phyloP scores from a whole-genome alignment of 2,888 invertebrate genomes.

The Lasioglossum villosulum region DNA sequence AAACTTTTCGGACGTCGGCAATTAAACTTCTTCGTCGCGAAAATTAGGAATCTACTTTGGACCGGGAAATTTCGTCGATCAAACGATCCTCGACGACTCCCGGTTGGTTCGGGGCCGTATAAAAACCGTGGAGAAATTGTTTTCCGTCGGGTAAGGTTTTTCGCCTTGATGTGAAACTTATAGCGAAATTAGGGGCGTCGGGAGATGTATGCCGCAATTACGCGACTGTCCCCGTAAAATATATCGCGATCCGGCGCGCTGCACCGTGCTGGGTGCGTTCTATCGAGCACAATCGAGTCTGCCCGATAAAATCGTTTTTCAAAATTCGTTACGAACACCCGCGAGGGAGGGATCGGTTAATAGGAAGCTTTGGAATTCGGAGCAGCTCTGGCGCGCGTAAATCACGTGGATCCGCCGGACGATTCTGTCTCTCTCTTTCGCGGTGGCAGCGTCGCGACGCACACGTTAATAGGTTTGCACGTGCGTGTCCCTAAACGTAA shows the following conservation, averaged over 20 bases:
- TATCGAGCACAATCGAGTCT: slow-evolving; percentile 37
- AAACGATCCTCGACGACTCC: background rate
- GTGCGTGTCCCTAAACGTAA: slow-evolving; percentile 76
- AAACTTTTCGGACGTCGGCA: slow-evolving; percentile 55
- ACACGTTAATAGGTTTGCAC: slow-evolving; percentile 76
- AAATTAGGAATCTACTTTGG: background rate
- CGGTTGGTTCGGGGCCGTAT: background rate
- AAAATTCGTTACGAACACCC: slow-evolving; percentile 53
- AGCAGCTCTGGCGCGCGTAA: slow-evolving; percentile 57
- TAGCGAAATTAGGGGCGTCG: slow-evolving; percentile 14
- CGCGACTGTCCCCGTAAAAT: slow-evolving; percentile 47
- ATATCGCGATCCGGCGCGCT: background rate
- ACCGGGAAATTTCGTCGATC: background rate
- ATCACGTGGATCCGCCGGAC: slow-evolving; percentile 56
- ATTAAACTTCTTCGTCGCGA: slow-evolving; percentile 25
- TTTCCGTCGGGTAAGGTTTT: slow-evolving; percentile 9
- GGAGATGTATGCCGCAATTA: slow-evolving; percentile 53
- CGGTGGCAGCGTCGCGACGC: slow-evolving; percentile 36
- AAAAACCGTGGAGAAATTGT: background rate
- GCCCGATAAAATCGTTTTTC: slow-evolving; percentile 64
- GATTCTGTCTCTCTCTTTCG: background rate
- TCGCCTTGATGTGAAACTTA: background rate
- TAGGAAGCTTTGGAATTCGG: slow-evolving; percentile 56
- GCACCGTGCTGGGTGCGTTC: background rate
- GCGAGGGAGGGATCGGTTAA: slow-evolving; percentile 37